A percentile compares a stretch with the other conserved stretches of the same genome.
Conservation (phyloP, 2,113 vertebrate genomes). For the Petrocephalus microphthalmus region DNA sequence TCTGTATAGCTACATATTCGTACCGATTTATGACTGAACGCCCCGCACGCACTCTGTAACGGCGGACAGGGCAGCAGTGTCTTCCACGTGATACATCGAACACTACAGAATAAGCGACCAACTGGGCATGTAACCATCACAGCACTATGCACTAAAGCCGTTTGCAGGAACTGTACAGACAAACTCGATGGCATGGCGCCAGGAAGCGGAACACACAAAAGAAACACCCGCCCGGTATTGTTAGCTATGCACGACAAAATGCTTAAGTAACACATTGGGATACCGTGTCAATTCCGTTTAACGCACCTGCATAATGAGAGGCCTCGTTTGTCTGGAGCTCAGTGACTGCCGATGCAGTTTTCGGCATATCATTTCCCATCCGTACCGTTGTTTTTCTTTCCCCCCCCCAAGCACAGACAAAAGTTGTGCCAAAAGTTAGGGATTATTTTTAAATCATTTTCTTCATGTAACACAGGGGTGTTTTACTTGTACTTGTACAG, state of each 20-base stretch:
- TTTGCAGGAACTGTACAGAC: not conserved
- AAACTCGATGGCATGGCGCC: not conserved
- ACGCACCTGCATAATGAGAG: not conserved
- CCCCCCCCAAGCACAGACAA: slow-evolving; percentile 51
- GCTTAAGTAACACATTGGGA: not conserved
- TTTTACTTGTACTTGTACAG: not conserved
- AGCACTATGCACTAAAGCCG: not conserved
- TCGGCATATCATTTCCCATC: not conserved
- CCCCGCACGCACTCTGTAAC: not conserved
- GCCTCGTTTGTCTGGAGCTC: not conserved
- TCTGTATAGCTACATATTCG: not conserved
- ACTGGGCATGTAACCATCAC: not conserved
- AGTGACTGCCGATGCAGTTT: not conserved
- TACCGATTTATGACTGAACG: not conserved
- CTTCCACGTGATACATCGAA: not conserved
- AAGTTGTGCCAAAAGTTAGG: slow-evolving; percentile 52
- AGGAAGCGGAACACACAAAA: not conserved
- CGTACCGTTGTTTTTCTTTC: not conserved
- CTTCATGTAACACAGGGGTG: not conserved
- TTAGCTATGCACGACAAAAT: not conserved
- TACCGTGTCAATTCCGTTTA: not conserved
- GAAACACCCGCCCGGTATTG: not conserved
- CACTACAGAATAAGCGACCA: slow-evolving; percentile 1
- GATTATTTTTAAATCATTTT: slow-evolving; percentile 26
- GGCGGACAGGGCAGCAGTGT: not conserved